Percentiles rank a stretch among this genome's conserved stretches.
Evolutionary conservation across 1,140 invertebrate species (phyloP).

Genomic region (Brachionus manjavacas): DNA sequence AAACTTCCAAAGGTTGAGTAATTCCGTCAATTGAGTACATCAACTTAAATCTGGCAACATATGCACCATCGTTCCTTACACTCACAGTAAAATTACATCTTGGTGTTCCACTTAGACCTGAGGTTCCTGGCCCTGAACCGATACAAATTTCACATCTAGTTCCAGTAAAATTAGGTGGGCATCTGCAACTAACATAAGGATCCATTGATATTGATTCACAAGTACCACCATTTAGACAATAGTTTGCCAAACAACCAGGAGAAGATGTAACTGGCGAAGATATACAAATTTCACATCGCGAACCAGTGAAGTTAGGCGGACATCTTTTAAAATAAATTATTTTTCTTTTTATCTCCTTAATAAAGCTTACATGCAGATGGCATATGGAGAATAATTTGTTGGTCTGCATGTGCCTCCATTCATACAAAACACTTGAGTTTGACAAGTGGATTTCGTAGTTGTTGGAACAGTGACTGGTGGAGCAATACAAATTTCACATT

Average conservation of each 20-base stretch:
- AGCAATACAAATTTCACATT: neutral
- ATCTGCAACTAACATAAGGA: neutral
- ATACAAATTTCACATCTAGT: neutral
- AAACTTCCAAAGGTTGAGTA: conserved; percentile 9
- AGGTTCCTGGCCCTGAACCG: neutral
- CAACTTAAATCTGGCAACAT: conserved; percentile 6
- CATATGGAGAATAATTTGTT: neutral
- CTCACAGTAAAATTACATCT: conserved; percentile 28
- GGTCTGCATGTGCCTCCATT: conserved; percentile 22
- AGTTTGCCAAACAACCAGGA: neutral
- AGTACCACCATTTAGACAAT: conserved; percentile 19
- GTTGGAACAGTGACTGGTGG: neutral
- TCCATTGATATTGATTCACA: neutral
- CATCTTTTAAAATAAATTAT: neutral
- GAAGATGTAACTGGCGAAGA: neutral
- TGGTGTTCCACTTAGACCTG: neutral
- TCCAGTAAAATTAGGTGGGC: neutral
- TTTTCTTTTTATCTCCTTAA: neutral
- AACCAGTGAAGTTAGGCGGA: conserved; percentile 16
- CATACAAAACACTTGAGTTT: neutral
- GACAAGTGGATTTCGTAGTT: neutral
- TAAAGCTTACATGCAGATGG: neutral
- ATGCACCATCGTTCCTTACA: conserved; percentile 14
- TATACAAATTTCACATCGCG: conserved; percentile 31
- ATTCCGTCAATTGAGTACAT: conserved; percentile 38